Base-by-base conservation (phyloP, 2,888 invertebrate genomes). In the Argynnis bischoffii region DNA sequence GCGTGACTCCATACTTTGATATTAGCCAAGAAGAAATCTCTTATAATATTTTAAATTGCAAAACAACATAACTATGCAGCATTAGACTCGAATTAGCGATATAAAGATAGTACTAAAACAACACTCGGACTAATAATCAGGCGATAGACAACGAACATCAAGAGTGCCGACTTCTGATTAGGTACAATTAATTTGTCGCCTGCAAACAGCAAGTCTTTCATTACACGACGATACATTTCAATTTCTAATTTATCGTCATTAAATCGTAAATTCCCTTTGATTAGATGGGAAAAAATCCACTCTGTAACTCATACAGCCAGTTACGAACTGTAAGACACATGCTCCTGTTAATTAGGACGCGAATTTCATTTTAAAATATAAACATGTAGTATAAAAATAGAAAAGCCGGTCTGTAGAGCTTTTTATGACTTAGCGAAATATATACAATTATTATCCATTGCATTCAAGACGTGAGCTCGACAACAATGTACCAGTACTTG, bases 171-270 rank as follows among this genome's bases (percentile, higher is more conserved):
- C 85, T 82, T 86, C 83, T 89, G 85, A 90, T 90, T 88, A 71
- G 76, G 77, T 78, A 67, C 84, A 82, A 88, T 89, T 88, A 89
- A 88, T 86, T 83, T 83, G 87, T 86, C 84, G 79, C 80, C 67
- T 48, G 59, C 69, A 48, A 64, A 61, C 70, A 75, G 80, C 85
- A 80, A 75, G 76, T 67, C 79, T 79, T 81, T 69, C 74, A 74
- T 77, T 77, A 77, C 71, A 69, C 61, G 70, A 66, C 64, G 68
- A 26, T 70, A 70, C 64, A 72, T 72, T 63, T 67, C 66, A 71
- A 71, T 73, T 71, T 71, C 60, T 72, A 72, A 72, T 72, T 59
- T 66, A 69, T 72, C 71, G 64, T 64, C 67, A 74, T 70, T 75
- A 70, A 56, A 51, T 67, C 59, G 67, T 70, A 67, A 71, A 67